Evolutionary conservation across 2,888 invertebrate species (phyloP), one percentile per base, ranked within the genome.

Genomic region (Timandra comae): DNA sequence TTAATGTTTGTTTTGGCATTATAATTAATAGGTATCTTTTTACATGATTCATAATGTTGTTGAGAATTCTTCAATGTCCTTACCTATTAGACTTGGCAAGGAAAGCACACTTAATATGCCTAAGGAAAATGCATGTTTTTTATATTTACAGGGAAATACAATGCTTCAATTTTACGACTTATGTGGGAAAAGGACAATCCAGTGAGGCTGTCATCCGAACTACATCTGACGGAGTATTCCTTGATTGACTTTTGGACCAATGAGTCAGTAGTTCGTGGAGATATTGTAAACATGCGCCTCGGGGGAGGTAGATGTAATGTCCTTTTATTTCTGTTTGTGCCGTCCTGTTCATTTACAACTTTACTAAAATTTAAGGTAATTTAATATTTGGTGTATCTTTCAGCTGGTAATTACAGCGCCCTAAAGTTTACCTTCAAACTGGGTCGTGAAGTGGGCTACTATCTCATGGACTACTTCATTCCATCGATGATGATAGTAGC

Each of bases 391-490:
- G n/a, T n/a, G n/a, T n/a, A n/a, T 34, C 29, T 88, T 87, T 27
- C 81, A 93, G 94, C 91, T 53, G 95, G 94, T 12, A 93, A 94
- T 67, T 95, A 93, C 72, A 95, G 94, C 60, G 90, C 92, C 0
- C 84, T 94, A 9, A 91, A 90, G 37, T 93, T 95, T 58, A 91
- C 92, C 2, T 93, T 95, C 54, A 91, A 92, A 57, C 73, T 95
- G 27, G 91, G 91, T 1, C 88, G 94, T 27, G 94, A 94, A 79
- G 93, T 94, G 46, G 95, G 95, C 12, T 95, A 92, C 66, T 95
- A 95, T 66, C 87, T 95, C 43, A 92, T 95, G 92, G 95, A 95
- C 58, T 95, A 94, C 64, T 95, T 94, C 52, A 88, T 95, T 43
- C 95, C 95, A 2, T 95, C 95, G 4, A 93, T 95, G 86, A 88